phyloP scores from a whole-genome alignment of 1,140 invertebrate species.

The Hycleus cichorii region DNA sequence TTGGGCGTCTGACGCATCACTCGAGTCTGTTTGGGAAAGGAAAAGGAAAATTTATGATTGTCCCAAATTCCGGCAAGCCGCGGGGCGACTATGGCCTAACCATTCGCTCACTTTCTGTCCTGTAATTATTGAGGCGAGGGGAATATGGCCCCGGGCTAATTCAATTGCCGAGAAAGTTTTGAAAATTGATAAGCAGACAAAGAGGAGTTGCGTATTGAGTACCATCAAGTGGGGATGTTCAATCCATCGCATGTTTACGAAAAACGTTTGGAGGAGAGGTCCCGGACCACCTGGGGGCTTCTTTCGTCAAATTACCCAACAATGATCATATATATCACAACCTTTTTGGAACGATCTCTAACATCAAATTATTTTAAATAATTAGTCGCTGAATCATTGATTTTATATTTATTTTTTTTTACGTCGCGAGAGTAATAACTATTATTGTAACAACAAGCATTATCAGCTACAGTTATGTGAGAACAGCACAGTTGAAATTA shows the following conservation, averaged over 20 bases:
- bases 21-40: background rate
- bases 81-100: background rate
- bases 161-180: background rate
- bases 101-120: background rate
- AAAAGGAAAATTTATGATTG: background rate
- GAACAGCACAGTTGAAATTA: too few relatives aligned
- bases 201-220: too few relatives aligned
- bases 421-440: too few relatives aligned
- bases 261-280: background rate
- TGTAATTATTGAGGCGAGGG: conserved; percentile 2
- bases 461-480: too few relatives aligned
- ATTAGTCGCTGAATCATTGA: too few relatives aligned
- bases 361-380: too few relatives aligned
- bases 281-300: too few relatives aligned
- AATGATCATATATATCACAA: background rate
- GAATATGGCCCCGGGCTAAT: conserved; percentile 7
- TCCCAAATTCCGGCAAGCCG: background rate
- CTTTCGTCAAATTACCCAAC: background rate
- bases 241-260: background rate
- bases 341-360: background rate
- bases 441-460: too few relatives aligned
- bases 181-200: too few relatives aligned
- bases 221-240: too few relatives aligned
- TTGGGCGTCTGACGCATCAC: conserved; percentile 1
- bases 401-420: too few relatives aligned